A percentile compares a stretch with the other conserved stretches of the same genome.
Evolutionary conservation across 2,113 vertebrate species (phyloP).

Genomic region (Spheniscus mendiculus): DNA sequence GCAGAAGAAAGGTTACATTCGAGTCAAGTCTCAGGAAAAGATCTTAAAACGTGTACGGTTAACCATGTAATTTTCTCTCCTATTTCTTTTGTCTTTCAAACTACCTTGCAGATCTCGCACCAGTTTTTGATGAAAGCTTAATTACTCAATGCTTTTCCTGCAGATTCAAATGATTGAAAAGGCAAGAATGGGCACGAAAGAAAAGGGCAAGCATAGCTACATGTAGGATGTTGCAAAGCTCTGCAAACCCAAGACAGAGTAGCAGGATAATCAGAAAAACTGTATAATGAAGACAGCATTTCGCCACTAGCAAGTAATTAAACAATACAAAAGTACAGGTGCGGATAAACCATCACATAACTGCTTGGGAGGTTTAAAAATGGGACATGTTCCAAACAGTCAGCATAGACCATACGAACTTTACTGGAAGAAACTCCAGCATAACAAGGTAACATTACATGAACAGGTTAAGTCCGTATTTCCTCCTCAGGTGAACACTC

Average conservation of each 20-base stretch:
- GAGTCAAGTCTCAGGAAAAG: not conserved
- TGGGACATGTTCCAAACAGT: not conserved
- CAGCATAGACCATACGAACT: not conserved
- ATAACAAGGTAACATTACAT: fast-evolving
- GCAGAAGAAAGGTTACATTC: not conserved
- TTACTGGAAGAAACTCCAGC: not conserved
- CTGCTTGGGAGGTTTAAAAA: not conserved
- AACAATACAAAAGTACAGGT: not conserved
- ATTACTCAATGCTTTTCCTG: not conserved
- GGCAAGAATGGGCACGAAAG: not conserved
- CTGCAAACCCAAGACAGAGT: not conserved
- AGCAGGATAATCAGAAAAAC: not conserved
- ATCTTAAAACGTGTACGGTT: not conserved
- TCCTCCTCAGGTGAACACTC: not conserved
- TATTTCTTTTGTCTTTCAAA: not conserved
- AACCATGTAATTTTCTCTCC: not conserved
- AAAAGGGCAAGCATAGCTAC: not conserved
- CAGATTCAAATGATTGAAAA: not conserved
- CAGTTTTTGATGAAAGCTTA: not conserved
- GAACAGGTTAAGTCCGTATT: not conserved
- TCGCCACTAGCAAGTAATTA: not conserved
- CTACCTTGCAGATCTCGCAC: not conserved
- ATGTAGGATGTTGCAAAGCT: not conserved
- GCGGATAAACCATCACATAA: not conserved
- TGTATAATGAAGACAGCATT: not conserved